Conservation (phyloP, 2,888 invertebrate genomes). For the Papilio demoleus region DNA sequence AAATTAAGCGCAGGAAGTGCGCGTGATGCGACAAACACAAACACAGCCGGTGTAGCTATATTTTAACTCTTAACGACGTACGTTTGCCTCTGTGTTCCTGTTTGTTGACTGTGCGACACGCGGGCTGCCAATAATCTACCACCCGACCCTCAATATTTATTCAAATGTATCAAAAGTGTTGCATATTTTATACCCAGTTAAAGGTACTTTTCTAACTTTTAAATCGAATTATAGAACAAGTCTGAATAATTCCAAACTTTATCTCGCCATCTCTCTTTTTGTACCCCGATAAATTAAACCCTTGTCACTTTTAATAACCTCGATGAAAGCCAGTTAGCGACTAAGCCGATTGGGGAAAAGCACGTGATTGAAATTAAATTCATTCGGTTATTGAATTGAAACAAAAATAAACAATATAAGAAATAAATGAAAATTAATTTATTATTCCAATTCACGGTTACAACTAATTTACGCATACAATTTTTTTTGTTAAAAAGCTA, state of each 20-base stretch:
- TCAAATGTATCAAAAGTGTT: neutral
- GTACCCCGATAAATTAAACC: conserved; percentile 17
- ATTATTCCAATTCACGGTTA: neutral
- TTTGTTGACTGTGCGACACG: conserved; percentile 9
- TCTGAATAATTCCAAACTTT: neutral
- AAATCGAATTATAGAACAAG: conserved; percentile 7
- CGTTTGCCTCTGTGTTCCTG: conserved; percentile 13
- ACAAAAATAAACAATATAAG: neutral
- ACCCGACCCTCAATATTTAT: conserved; percentile 2
- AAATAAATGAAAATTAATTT: neutral
- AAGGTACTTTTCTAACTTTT: neutral
- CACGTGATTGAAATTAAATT: conserved; percentile 10
- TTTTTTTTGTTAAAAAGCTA: neutral
- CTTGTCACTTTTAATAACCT: conserved; percentile 17
- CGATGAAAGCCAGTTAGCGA: conserved; percentile 17
- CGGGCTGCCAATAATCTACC: conserved; percentile 5
- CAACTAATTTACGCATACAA: too few species aligned
- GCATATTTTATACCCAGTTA: neutral
- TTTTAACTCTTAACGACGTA: conserved; percentile 16
- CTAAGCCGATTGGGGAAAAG: neutral
- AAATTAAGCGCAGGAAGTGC: conserved; percentile 27
- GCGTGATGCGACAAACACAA: conserved; percentile 22
- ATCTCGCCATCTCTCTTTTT: neutral
- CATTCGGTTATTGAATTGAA: neutral
- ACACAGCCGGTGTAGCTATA: conserved; percentile 14